Conservation (phyloP, 2,113 vertebrate species). For the Hiodon alosoides region DNA sequence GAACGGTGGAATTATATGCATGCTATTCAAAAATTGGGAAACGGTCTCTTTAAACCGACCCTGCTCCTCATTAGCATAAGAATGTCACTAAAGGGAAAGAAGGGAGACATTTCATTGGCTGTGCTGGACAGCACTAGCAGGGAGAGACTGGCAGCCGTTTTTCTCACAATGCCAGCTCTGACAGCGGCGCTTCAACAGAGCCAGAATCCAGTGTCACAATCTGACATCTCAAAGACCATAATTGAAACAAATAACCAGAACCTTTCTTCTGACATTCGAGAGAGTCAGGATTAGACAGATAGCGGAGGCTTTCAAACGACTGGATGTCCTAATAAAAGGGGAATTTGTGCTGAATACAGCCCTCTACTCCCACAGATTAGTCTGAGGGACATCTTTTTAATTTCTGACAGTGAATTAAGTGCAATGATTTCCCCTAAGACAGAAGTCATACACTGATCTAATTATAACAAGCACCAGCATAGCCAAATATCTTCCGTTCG, state of each 20-base stretch:
- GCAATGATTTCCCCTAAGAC: no score
- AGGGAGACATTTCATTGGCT: background rate
- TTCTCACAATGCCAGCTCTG: background rate
- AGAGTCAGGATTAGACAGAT: constrained; percentile 5
- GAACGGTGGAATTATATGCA: no score
- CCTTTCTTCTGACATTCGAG: background rate
- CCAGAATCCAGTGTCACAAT: background rate
- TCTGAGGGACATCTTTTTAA: background rate
- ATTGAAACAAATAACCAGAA: constrained; percentile 6
- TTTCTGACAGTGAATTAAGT: background rate
- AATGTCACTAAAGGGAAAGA: no score
- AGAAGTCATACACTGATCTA: no score
- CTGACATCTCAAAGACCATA: constrained; percentile 1
- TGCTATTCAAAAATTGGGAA: no score
- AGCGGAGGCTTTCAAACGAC: background rate
- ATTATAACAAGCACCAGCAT: no score
- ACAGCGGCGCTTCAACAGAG: background rate
- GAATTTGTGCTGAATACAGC: background rate
- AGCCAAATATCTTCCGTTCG: no score
- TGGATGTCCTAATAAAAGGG: background rate
- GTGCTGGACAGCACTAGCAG: background rate
- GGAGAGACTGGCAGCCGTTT: background rate
- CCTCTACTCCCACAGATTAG: background rate
- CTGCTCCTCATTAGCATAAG: no score
- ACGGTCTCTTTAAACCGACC: no score